Conservation (phyloP, 2,113 vertebrate species). For the Onychorhynchus coronatus region DNA sequence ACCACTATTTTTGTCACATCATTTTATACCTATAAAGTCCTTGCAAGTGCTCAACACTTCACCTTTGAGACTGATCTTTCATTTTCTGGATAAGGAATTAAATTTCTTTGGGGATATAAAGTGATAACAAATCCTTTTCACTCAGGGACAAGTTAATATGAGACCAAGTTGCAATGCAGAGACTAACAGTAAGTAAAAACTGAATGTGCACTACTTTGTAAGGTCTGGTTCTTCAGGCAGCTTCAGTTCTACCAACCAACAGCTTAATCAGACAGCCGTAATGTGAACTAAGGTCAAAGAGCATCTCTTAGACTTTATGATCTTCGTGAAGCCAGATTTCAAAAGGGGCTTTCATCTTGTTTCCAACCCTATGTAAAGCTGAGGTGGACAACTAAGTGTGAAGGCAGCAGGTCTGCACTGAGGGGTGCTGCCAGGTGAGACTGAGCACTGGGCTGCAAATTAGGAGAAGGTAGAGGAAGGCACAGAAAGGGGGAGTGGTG, state of each 20-base stretch:
- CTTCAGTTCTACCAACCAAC: neutral
- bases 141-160: neutral
- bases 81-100: slow-evolving; percentile 16
- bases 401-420: neutral
- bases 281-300: neutral
- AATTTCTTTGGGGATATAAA: neutral
- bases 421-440: neutral
- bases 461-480: neutral
- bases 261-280: neutral
- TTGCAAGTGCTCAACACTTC: neutral
- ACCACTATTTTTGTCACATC: neutral
- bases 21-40: slow-evolving; percentile 4
- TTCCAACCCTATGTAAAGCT: neutral
- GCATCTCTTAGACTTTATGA: neutral
- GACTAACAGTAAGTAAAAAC: neutral
- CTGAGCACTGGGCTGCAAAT: neutral
- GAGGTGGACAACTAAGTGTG: fast-evolving
- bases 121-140: neutral
- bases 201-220: neutral
- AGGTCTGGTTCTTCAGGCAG: neutral
- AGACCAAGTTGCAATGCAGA: neutral
- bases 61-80: neutral
- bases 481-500: neutral
- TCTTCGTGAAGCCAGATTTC: neutral
- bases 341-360: neutral